These are phyloP conservation scores for Rambutsinella grinnellia DNA, from an alignment of 2,888 invertebrate genomes.

Conservation along the genomic window DNA sequence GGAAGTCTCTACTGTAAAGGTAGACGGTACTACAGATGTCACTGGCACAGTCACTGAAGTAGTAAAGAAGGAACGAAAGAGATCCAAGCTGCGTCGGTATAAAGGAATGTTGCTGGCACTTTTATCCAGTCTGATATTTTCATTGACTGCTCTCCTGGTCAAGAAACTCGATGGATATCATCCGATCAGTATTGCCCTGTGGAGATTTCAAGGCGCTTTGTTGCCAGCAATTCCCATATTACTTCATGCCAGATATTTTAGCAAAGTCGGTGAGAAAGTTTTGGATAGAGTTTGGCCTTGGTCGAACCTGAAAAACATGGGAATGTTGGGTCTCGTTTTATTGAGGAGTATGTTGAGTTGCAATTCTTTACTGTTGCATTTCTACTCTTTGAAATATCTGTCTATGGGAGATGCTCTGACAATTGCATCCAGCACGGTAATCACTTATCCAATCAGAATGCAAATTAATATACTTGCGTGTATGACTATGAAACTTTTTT, in stretches of 20 bases:
- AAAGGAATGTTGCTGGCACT: conserved; percentile 57
- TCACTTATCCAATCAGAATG: too few species aligned
- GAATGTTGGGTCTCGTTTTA: conserved; percentile 47
- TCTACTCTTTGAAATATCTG: conserved; percentile 61
- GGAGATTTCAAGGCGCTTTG: conserved; percentile 60
- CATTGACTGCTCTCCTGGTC: conserved; percentile 58
- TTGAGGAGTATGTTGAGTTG: conserved; percentile 57
- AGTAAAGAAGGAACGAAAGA: conserved; percentile 2
- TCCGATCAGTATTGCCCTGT: conserved; percentile 58
- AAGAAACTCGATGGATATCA: conserved; percentile 57
- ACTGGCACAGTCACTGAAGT: neutral
- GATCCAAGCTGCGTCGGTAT: conserved; percentile 30
- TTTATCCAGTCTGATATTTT: conserved; percentile 57
- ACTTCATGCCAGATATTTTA: conserved; percentile 27
- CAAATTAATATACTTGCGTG: too few species aligned
- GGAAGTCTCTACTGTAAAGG: neutral
- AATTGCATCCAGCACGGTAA: conserved; percentile 54
- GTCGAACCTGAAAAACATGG: conserved; percentile 36
- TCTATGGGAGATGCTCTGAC: conserved; percentile 61
- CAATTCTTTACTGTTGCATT: conserved; percentile 61
- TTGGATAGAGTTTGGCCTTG: conserved; percentile 49
- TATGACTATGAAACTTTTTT: too few species aligned
- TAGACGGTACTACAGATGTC: neutral
- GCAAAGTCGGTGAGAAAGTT: conserved; percentile 39
- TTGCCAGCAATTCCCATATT: conserved; percentile 58